Evolutionary conservation across 2,888 invertebrate genomes (phyloP).

Genomic region (Osmoderma eremita): DNA sequence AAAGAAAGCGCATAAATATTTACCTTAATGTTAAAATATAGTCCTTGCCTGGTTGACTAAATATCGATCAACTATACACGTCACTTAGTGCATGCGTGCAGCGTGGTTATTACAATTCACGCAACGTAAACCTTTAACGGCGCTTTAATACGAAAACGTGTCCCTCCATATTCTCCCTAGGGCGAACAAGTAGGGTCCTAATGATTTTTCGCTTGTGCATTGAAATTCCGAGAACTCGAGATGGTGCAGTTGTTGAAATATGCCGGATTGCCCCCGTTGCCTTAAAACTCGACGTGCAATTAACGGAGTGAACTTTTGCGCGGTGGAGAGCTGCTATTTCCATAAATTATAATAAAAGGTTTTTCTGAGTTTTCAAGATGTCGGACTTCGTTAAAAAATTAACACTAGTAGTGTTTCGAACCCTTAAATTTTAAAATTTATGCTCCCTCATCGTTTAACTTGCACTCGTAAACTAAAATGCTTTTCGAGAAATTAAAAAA

Average conservation of each 20-base stretch:
- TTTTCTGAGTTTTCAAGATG: neutral
- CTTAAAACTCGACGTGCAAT: neutral
- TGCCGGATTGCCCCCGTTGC: neutral
- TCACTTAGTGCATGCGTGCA: constrained; percentile 48
- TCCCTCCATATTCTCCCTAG: neutral
- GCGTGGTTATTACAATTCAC: constrained; percentile 44
- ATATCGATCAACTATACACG: constrained; percentile 44
- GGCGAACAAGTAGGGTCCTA: neutral
- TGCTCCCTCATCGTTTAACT: too few species aligned
- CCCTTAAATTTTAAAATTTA: too few species aligned
- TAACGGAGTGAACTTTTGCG: neutral
- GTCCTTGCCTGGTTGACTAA: constrained; percentile 41
- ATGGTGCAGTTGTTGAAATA: constrained; percentile 4
- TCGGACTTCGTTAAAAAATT: too few species aligned
- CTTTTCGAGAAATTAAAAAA: too few species aligned
- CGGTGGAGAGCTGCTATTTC: neutral
- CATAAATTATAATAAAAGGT: constrained; percentile 12
- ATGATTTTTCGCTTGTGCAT: constrained; percentile 19
- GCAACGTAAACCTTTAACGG: constrained; percentile 41
- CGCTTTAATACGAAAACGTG: constrained; percentile 26
- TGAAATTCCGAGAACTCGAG: constrained; percentile 12
- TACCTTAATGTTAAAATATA: neutral
- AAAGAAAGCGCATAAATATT: constrained; percentile 21
- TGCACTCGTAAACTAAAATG: too few species aligned
- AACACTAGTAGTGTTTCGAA: too few species aligned